Evolutionary conservation across 2,888 invertebrate species (phyloP).

Genomic region (Zygaena filipendulae): DNA sequence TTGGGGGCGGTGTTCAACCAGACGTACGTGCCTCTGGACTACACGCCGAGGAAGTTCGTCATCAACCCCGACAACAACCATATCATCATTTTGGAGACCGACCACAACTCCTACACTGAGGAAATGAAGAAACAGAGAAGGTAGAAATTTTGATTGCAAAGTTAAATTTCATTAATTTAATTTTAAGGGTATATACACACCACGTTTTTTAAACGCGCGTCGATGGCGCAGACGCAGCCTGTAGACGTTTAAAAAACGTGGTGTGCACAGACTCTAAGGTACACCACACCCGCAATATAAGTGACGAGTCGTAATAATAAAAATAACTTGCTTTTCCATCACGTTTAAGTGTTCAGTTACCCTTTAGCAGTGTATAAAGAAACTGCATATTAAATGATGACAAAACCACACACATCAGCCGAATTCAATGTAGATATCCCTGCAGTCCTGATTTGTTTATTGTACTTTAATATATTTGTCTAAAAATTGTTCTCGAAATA

Average conservation of each 20-base stretch:
- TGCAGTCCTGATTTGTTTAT: conserved; percentile 57
- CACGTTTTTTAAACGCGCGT: no score
- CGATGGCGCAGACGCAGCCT: no score
- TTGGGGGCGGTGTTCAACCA: conserved; percentile 99
- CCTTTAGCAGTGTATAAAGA: no score
- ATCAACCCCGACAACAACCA: conserved; percentile 93
- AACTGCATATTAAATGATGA: no score
- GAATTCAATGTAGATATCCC: conserved; percentile 49
- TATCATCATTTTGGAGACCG: conserved; percentile 93
- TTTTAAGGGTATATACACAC: conserved; percentile 4
- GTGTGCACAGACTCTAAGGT: no score
- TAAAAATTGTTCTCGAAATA: not conserved
- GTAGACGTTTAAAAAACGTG: no score
- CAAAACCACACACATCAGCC: conserved; percentile 36
- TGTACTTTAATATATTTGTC: not conserved
- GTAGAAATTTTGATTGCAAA: no score
- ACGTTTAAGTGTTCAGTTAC: no score
- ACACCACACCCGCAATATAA: no score
- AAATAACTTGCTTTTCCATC: no score
- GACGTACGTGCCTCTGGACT: conserved; percentile 90
- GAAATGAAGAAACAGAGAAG: conserved; percentile 92
- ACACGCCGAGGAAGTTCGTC: conserved; percentile 95
- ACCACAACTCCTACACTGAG: conserved; percentile 98
- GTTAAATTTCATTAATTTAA: no score
- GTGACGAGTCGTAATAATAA: no score